These are phyloP conservation scores for Prosapia bicincta DNA, from an alignment of 2,888 invertebrate species.

Conservation along the genomic window DNA sequence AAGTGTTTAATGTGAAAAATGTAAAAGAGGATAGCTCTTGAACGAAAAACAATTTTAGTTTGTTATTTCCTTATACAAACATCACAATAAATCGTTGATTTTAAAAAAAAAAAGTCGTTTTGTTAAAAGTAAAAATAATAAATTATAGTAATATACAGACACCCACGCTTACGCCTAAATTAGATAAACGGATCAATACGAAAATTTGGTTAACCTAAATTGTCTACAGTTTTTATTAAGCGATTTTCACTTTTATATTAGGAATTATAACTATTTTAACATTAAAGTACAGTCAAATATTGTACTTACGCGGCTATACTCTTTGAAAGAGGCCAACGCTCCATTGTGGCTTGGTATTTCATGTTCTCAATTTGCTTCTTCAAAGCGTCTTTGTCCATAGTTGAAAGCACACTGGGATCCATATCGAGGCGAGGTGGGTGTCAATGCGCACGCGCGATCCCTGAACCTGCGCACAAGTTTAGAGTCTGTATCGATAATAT, in stretches of 20 bases:
- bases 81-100: too few relatives aligned
- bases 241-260: neutral
- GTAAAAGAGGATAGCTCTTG: too few relatives aligned
- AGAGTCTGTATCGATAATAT: neutral
- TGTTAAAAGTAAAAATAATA: too few relatives aligned
- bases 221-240: too few relatives aligned
- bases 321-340: constrained; percentile 94
- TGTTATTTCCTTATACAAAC: too few relatives aligned
- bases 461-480: constrained; percentile 11
- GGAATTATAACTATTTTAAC: too few relatives aligned
- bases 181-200: neutral
- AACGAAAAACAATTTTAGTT: too few relatives aligned
- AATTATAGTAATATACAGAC: constrained; percentile 38
- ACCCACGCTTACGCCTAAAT: constrained; percentile 71
- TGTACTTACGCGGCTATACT: constrained; percentile 93
- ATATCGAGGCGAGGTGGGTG: constrained; percentile 47
- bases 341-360: constrained; percentile 97
- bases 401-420: constrained; percentile 92
- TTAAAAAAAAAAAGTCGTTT: too few relatives aligned
- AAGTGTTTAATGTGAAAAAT: too few relatives aligned
- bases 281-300: neutral
- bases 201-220: neutral
- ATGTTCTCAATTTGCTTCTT: constrained; percentile 98
- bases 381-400: constrained; percentile 98
- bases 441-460: neutral